Evolutionary conservation across 2,113 vertebrate genomes (phyloP).

Genomic region (mouse (Mus musculus)): GRCm39 chr7:111267501-111268000

Average conservation of each 20-base stretch:
- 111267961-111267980: neutral
- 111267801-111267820: neutral
- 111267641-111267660: neutral
- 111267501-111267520: neutral
- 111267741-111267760: conserved; percentile 28
- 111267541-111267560: neutral
- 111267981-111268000: neutral
- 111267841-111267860: too few species aligned
- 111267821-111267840: too few species aligned
- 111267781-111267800: neutral
- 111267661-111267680: conserved; percentile 7
- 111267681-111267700: neutral
- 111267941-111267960: neutral
- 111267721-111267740: conserved; percentile 45
- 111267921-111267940: neutral
- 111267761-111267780: conserved; percentile 10
- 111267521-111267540: neutral
- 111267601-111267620: too few species aligned
- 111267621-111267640: neutral
- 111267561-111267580: neutral
- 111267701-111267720: conserved; percentile 23
- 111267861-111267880: neutral
- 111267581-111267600: neutral
- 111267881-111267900: neutral
- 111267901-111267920: neutral